Conservation (phyloP, 2,888 invertebrate species). For the Ptilodon capucinus region DNA sequence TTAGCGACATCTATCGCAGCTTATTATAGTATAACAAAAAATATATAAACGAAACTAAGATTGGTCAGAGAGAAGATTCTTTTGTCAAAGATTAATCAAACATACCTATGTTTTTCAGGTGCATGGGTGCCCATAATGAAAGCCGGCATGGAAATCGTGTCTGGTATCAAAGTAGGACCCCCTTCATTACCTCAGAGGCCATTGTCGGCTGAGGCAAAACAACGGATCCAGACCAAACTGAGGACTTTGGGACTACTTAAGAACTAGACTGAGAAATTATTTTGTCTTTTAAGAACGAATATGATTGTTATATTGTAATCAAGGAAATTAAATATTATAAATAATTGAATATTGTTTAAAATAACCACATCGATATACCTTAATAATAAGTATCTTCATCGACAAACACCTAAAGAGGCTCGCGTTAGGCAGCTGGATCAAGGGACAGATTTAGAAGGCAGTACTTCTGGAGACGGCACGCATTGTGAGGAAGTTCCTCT, state of each 20-base stretch:
- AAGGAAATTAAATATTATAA: neutral
- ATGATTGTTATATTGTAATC: neutral
- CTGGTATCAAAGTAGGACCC: constrained; percentile 84
- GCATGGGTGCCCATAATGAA: constrained; percentile 88
- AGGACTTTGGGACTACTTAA: constrained; percentile 34
- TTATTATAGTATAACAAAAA: no score
- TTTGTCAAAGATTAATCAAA: neutral
- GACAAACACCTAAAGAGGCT: no score
- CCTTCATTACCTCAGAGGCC: constrained; percentile 82
- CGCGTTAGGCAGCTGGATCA: no score
- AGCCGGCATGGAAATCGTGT: constrained; percentile 84
- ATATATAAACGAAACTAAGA: no score
- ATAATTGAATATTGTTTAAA: no score
- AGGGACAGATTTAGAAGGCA: no score
- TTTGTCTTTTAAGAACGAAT: neutral
- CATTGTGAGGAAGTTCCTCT: no score
- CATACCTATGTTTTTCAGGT: constrained; percentile 73
- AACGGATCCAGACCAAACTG: constrained; percentile 58
- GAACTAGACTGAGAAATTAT: constrained; percentile 25
- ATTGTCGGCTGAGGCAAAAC: constrained; percentile 64
- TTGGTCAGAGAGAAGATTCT: no score
- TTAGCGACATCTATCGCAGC: no score
- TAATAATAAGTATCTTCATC: no score
- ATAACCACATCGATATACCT: no score
- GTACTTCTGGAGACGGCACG: no score